These are phyloP conservation scores for Emmelina monodactyla DNA, from an alignment of 2,888 invertebrate species.

Conservation along the genomic window DNA sequence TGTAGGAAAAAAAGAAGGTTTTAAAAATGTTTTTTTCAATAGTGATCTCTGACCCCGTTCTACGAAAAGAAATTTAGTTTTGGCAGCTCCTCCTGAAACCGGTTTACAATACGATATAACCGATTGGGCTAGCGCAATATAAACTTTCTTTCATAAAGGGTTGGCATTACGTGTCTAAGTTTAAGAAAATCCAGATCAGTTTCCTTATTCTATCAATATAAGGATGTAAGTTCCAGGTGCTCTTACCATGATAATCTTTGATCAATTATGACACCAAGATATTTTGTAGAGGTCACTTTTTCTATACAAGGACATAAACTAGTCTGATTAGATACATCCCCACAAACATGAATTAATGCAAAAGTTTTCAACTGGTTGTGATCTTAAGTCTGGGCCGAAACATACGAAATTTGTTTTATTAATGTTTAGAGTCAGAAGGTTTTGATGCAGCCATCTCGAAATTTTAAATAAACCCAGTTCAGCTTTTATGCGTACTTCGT, in stretches of 20 bases:
- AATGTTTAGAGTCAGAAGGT: not conserved
- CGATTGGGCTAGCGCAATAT: constrained; percentile 7
- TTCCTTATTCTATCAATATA: constrained; percentile 5
- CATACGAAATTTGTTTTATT: not conserved
- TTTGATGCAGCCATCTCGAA: not conserved
- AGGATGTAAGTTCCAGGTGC: not conserved
- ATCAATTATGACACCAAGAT: constrained; percentile 3
- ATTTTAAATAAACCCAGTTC: not conserved
- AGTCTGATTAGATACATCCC: not conserved
- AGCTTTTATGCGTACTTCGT: not conserved
- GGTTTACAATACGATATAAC: constrained; percentile 9
- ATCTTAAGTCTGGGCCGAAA: not conserved
- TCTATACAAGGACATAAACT: constrained; percentile 2
- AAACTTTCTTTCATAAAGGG: constrained; percentile 3
- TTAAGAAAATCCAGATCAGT: constrained; percentile 9
- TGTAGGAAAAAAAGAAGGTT: constrained; percentile 7
- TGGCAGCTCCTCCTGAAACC: constrained; percentile 10
- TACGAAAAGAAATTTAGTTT: constrained; percentile 5
- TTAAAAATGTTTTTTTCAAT: constrained; percentile 8
- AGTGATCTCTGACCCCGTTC: constrained; percentile 10
- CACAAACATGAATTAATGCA: not conserved
- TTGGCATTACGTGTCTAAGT: constrained; percentile 1
- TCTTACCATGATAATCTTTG: constrained; percentile 2
- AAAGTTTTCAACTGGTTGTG: not conserved
- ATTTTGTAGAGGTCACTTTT: constrained; percentile 3